These are phyloP conservation scores for Anser brachyrhynchus DNA, from an alignment of 2,113 vertebrate genomes.

Conservation along the genomic window DNA sequence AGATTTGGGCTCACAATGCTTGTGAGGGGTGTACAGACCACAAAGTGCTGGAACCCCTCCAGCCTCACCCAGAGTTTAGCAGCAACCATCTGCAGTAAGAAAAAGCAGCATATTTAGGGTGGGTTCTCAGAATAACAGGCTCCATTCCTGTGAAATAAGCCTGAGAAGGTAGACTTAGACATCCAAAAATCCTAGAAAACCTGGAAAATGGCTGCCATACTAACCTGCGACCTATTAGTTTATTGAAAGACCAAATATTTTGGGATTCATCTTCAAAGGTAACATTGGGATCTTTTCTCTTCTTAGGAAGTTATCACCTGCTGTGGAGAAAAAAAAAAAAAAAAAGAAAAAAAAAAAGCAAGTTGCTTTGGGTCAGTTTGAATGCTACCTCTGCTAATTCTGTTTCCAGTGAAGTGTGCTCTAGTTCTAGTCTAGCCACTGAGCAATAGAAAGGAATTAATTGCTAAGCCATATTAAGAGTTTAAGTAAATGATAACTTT, in stretches of 20 bases:
- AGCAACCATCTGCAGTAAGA: background rate
- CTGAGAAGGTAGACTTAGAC: background rate
- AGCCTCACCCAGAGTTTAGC: background rate
- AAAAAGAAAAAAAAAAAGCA: background rate
- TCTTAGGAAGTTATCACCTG: background rate
- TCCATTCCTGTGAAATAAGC: background rate
- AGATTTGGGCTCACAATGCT: background rate
- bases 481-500: conserved; percentile 18
- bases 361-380: background rate
- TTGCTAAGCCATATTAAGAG: conserved; percentile 3
- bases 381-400: background rate
- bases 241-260: background rate
- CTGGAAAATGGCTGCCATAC: background rate
- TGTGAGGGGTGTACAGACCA: background rate
- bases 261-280: background rate
- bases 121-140: background rate
- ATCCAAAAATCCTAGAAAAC: background rate
- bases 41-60: background rate
- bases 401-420: background rate
- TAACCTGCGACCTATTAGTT: background rate
- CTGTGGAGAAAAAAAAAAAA: background rate
- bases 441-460: conserved; percentile 9
- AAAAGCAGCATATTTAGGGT: fast-evolving
- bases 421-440: background rate
- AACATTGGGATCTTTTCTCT: background rate